Percentiles rank a stretch among this genome's conserved stretches.
phyloP scores from a whole-genome alignment of 2,113 vertebrate genomes.

The Cairina moschata region DNA sequence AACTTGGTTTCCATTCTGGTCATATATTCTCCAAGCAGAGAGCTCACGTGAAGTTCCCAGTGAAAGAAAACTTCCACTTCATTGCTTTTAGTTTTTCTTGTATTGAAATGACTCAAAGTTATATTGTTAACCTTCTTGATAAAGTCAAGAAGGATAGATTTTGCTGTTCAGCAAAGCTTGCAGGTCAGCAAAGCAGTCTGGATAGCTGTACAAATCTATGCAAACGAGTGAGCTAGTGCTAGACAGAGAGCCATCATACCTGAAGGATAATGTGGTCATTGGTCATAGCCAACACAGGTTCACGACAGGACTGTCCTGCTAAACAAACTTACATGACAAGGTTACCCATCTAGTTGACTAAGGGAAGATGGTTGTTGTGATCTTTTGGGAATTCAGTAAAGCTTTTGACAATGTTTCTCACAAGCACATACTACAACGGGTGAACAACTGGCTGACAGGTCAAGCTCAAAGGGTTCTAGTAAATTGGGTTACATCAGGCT shows the following conservation, averaged over 20 bases:
- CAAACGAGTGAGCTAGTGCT: neutral
- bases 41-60: accelerated
- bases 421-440: no score
- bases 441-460: no score
- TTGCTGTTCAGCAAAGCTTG: neutral
- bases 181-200: neutral
- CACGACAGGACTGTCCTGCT: no score
- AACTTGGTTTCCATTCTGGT: neutral
- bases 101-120: neutral
- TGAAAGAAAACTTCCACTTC: neutral
- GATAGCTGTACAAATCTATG: neutral
- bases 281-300: no score
- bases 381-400: no score
- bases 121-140: neutral
- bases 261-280: no score
- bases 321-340: no score
- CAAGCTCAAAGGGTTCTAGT: no score
- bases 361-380: no score
- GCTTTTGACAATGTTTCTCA: no score
- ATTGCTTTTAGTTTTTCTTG: neutral
- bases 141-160: neutral
- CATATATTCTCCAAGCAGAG: neutral
- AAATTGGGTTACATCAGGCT: no score
- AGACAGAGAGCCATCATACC: neutral
- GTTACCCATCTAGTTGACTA: no score